These are phyloP conservation scores for Rhincodon typus DNA, from an alignment of 2,797 vertebrate species.

Conservation along the genomic window DNA sequence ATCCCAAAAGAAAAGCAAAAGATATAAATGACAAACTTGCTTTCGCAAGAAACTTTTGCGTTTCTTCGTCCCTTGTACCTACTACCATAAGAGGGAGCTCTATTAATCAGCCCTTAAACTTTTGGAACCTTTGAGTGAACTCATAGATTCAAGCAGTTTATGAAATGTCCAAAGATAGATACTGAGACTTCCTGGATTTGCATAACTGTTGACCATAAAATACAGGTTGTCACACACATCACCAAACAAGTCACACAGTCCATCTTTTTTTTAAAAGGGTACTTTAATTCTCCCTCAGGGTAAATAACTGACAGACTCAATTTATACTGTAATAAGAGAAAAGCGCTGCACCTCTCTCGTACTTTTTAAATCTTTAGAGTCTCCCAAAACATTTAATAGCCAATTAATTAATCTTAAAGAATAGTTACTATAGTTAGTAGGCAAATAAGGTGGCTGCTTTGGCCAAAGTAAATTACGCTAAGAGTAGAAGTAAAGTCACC, in stretches of 20 bases:
- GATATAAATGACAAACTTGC: not conserved
- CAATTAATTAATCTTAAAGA: not conserved
- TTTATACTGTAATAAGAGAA: not conserved
- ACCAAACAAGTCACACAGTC: not conserved
- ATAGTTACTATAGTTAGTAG: not conserved
- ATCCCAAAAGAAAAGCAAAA: not conserved
- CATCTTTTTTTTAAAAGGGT: not conserved
- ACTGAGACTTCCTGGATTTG: not conserved
- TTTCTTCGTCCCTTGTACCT: not conserved
- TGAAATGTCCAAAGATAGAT: not conserved
- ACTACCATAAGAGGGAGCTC: not conserved
- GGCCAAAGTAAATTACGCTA: not conserved
- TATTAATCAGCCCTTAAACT: not conserved
- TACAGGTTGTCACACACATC: not conserved
- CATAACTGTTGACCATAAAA: not conserved
- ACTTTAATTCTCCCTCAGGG: not conserved
- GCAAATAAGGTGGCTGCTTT: not conserved
- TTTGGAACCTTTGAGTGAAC: not conserved
- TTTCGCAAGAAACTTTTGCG: not conserved
- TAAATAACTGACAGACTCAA: not conserved
- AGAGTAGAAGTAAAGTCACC: no score
- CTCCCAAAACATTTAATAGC: not conserved
- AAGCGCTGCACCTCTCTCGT: not conserved
- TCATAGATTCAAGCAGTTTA: not conserved
- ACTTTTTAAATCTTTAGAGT: not conserved